Evolutionary conservation across 1,140 invertebrate genomes (phyloP).

Genomic region (Gonatopus flavifemur): DNA sequence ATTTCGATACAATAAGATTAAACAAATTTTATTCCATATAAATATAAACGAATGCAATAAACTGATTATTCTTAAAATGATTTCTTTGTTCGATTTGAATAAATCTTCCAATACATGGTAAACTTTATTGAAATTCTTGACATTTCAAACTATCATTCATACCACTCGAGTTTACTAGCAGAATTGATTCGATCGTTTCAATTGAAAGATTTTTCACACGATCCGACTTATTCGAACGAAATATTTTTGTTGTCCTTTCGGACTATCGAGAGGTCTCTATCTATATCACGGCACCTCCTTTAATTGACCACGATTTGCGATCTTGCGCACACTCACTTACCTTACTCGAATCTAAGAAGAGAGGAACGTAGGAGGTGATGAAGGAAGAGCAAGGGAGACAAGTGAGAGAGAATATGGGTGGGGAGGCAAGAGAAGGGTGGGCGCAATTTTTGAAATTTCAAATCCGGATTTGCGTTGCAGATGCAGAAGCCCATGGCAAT

Average conservation of each 20-base stretch:
- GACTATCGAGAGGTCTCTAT: conserved; percentile 12
- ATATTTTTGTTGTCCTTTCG: conserved; percentile 14
- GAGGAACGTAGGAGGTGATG: neutral
- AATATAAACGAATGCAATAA: too few relatives aligned
- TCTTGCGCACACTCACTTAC: conserved; percentile 16
- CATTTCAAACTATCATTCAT: conserved; percentile 4
- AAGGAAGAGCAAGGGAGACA: conserved; percentile 6
- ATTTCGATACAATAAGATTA: too few relatives aligned
- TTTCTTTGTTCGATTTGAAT: too few relatives aligned
- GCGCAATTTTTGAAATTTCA: conserved; percentile 50
- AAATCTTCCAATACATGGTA: too few relatives aligned
- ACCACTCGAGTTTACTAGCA: neutral
- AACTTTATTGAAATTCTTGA: too few relatives aligned
- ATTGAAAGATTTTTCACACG: conserved; percentile 19
- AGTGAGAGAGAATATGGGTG: too few relatives aligned
- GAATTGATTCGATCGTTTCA: neutral
- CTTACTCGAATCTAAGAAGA: conserved; percentile 7
- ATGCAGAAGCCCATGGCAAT: conserved; percentile 48
- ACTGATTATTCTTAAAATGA: too few relatives aligned
- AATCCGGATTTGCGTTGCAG: conserved; percentile 58
- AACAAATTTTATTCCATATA: too few relatives aligned
- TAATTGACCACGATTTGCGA: conserved; percentile 57
- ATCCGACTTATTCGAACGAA: conserved; percentile 33
- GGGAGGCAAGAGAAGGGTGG: conserved; percentile 15
- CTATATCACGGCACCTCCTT: conserved; percentile 30